Evolutionary conservation across 2,113 vertebrate genomes (phyloP).

Genomic region (Malurus alboscapulatus): DNA sequence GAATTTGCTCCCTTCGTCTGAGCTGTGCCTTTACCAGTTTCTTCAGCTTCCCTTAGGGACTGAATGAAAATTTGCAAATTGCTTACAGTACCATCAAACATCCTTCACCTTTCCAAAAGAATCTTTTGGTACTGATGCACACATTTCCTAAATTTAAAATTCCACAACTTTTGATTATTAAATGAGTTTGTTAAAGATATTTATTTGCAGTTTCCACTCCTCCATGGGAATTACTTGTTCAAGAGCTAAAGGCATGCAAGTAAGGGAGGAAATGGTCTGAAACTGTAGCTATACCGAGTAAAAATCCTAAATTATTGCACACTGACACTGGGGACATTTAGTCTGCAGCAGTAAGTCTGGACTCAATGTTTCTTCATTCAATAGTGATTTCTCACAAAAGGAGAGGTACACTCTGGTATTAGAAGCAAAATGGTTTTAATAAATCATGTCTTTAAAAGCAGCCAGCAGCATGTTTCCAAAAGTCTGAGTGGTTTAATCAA

Average conservation of each 20-base stretch:
- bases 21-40: neutral
- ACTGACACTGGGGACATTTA: neutral
- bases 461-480: neutral
- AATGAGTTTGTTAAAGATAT: neutral
- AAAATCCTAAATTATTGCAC: neutral
- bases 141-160: neutral
- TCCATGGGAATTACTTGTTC: neutral
- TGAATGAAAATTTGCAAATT: neutral
- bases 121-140: neutral
- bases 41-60: neutral
- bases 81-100: neutral
- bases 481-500: neutral
- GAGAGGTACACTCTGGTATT: neutral
- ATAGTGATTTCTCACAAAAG: neutral
- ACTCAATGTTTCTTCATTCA: neutral
- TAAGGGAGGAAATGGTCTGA: neutral
- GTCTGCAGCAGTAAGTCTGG: neutral
- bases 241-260: neutral
- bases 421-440: neutral
- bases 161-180: neutral
- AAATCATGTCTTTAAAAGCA: slow-evolving; percentile 7
- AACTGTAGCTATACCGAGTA: neutral
- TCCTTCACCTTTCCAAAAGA: neutral
- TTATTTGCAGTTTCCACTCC: neutral
- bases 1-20: neutral